These are phyloP conservation scores for Tortricodes alternella DNA, from an alignment of 2,888 invertebrate genomes.

Conservation along the genomic window DNA sequence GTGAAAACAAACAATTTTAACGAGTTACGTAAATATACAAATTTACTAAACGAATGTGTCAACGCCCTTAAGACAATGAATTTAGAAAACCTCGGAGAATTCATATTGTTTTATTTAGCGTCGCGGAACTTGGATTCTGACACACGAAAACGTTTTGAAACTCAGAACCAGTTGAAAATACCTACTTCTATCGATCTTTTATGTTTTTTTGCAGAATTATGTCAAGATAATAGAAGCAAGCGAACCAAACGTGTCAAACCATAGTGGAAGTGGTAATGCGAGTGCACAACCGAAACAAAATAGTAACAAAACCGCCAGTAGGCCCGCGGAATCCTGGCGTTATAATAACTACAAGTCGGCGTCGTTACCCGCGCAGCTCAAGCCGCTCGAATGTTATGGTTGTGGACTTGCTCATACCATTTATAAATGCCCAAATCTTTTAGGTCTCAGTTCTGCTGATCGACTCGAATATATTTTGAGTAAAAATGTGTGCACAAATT, in stretches of 20 bases:
- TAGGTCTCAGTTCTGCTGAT: background rate
- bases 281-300: too few species aligned
- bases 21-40: background rate
- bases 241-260: background rate
- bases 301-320: too few species aligned
- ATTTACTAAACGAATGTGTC: background rate
- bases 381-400: background rate
- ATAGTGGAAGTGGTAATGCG: background rate
- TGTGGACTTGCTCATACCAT: background rate
- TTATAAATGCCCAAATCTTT: conserved; percentile 4
- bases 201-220: conserved; percentile 7
- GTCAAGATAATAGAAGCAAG: conserved; percentile 9
- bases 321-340: too few species aligned
- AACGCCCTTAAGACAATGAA: conserved; percentile 16
- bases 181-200: conserved; percentile 1
- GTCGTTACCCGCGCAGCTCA: background rate
- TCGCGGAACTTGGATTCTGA: conserved; percentile 6
- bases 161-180: conserved; percentile 4
- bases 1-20: background rate
- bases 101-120: conserved; percentile 16
- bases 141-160: conserved; percentile 16
- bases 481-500: conserved; percentile 3
- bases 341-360: background rate
- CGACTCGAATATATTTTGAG: background rate
- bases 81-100: conserved; percentile 2